phyloP scores from a whole-genome alignment of 2,113 vertebrate genomes.

The Sturnira hondurensis region DNA sequence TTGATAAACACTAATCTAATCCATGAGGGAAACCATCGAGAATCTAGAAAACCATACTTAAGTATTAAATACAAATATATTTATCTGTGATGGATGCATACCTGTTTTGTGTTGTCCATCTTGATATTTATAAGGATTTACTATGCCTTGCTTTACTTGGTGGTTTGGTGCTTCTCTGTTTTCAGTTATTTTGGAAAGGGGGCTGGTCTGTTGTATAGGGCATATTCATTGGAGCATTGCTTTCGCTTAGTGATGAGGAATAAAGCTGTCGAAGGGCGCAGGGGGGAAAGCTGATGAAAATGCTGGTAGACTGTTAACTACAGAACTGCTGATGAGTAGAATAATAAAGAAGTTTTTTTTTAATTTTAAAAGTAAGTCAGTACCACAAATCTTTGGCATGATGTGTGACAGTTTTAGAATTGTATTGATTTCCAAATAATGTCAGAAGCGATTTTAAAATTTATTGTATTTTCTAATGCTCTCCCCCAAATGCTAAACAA shows the following conservation, averaged over 20 bases:
- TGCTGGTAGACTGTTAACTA: slow-evolving; percentile 75
- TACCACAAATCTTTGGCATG: slow-evolving; percentile 69
- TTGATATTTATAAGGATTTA: background rate
- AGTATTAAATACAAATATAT: background rate
- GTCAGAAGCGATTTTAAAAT: background rate
- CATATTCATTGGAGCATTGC: slow-evolving; percentile 51
- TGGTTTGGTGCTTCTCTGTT: slow-evolving; percentile 46
- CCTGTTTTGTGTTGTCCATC: background rate
- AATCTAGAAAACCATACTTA: background rate
- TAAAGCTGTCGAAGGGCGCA: slow-evolving; percentile 57
- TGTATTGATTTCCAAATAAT: slow-evolving; percentile 20
- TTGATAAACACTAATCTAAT: background rate
- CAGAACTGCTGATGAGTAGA: slow-evolving; percentile 69
- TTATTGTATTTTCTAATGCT: background rate
- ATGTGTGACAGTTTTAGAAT: slow-evolving; percentile 66
- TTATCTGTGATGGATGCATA: background rate
- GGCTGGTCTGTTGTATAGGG: slow-evolving; percentile 2
- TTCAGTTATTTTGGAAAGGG: background rate
- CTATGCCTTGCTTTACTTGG: background rate
- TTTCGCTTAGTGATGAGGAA: slow-evolving; percentile 74
- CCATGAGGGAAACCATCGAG: background rate
- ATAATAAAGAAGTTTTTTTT: slow-evolving; percentile 71
- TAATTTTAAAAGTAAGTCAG: slow-evolving; percentile 75
- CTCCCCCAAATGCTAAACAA: background rate
- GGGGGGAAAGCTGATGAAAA: slow-evolving; percentile 74